A percentile compares a stretch with the other conserved stretches of the same genome.
These are phyloP conservation scores for Pavo muticus DNA, from an alignment of 2,113 vertebrate genomes.

Conservation along the genomic window DNA sequence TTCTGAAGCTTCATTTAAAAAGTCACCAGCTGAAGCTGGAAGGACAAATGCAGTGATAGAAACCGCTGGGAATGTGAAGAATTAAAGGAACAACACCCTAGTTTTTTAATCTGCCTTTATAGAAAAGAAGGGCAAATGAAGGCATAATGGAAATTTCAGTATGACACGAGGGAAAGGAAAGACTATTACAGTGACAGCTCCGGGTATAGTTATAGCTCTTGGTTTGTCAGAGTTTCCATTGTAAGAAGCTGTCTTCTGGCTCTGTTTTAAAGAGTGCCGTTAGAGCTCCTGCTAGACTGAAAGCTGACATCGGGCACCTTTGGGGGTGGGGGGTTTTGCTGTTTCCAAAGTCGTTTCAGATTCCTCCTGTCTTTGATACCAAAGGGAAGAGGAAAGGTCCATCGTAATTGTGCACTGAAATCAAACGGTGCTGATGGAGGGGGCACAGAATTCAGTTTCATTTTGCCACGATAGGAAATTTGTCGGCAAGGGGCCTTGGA, in stretches of 20 bases:
- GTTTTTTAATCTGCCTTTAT: background rate
- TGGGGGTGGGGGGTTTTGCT: background rate
- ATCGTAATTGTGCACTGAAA: background rate
- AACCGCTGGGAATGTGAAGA: background rate
- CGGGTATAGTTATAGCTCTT: background rate
- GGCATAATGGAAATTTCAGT: constrained; percentile 26
- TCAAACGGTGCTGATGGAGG: background rate
- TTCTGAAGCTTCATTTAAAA: background rate
- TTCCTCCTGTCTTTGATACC: background rate
- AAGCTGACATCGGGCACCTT: background rate
- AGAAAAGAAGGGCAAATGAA: constrained; percentile 5
- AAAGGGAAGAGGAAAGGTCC: background rate
- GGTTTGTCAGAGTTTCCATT: background rate
- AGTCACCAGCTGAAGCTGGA: background rate
- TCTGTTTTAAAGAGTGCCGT: background rate
- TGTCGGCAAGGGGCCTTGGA: background rate
- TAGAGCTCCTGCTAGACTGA: background rate
- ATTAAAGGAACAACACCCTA: accelerated
- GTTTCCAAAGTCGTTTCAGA: background rate
- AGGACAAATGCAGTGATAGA: background rate
- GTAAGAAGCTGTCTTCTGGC: background rate
- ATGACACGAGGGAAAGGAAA: background rate
- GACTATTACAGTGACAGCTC: background rate
- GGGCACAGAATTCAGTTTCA: background rate
- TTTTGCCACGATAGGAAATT: background rate